phyloP scores from a whole-genome alignment of 64 coral and sea anemone species.

The Pocillopora damicornis region DNA sequence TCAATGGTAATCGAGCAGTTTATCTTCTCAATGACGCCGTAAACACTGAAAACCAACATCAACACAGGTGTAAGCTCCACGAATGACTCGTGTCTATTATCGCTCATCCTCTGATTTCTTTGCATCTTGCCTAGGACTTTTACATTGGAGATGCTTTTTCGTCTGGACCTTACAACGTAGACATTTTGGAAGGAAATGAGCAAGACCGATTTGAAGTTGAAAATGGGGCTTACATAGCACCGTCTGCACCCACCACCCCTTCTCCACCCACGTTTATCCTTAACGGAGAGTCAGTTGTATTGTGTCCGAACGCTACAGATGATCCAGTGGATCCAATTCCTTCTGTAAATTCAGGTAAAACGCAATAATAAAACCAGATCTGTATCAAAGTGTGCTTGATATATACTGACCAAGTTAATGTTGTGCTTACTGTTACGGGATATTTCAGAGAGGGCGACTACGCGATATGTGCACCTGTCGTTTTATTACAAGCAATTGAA shows the following conservation, averaged over 20 bases:
- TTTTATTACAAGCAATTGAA: no score
- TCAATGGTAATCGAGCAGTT: no score
- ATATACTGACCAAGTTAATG: no score
- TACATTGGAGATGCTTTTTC: conserved; percentile 70
- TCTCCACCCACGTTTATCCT: conserved; percentile 53
- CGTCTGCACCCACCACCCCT: conserved; percentile 42
- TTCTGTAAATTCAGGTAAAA: conserved; percentile 60
- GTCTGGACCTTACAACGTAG: conserved; percentile 72
- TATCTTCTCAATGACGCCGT: no score
- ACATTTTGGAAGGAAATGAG: conserved; percentile 73
- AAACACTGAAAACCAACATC: no score
- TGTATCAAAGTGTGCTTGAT: no score
- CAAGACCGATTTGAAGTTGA: conserved; percentile 69
- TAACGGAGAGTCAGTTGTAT: conserved; percentile 74
- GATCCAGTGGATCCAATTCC: conserved; percentile 60
- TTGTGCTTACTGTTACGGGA: no score
- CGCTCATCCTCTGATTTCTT: neutral
- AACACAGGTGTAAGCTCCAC: no score
- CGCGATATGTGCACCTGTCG: no score
- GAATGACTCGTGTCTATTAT: no score
- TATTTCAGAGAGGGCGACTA: no score
- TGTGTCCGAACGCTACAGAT: conserved; percentile 73
- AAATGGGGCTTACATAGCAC: conserved; percentile 45
- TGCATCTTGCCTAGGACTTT: conserved; percentile 17
- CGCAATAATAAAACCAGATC: neutral